Percentiles rank a stretch among this genome's conserved stretches.
phyloP scores from a whole-genome alignment of 2,797 vertebrate genomes.

The Halcyon smyrnensis region DNA sequence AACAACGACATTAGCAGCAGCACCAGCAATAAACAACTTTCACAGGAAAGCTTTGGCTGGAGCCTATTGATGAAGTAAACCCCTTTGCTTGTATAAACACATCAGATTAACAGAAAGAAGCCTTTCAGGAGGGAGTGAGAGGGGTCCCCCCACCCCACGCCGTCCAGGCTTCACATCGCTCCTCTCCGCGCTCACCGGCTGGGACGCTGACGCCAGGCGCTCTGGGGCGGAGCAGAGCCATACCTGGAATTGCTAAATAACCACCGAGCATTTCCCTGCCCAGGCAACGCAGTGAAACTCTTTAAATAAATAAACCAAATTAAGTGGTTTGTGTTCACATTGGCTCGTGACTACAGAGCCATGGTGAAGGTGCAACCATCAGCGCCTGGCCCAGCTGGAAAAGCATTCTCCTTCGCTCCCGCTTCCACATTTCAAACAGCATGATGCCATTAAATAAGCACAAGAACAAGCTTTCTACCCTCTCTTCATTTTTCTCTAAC shows the following conservation, averaged over 20 bases:
- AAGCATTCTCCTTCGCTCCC: not conserved
- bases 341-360: not conserved
- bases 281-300: not conserved
- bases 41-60: not conserved
- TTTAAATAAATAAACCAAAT: not conserved
- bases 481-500: not conserved
- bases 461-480: not conserved
- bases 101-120: not conserved
- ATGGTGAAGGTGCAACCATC: not conserved
- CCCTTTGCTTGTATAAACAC: not conserved
- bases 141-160: not conserved
- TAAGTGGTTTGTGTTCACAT: not conserved
- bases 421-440: not conserved
- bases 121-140: not conserved
- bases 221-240: not conserved
- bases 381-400: not conserved
- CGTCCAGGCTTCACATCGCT: fast-evolving
- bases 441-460: fast-evolving
- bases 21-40: slow-evolving; percentile 5
- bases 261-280: not conserved
- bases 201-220: fast-evolving
- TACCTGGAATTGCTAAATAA: not conserved
- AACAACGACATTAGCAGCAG: slow-evolving; percentile 5
- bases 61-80: not conserved
- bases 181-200: fast-evolving